Conservation (phyloP, 2,888 invertebrate genomes). For the Agrilus mali region DNA sequence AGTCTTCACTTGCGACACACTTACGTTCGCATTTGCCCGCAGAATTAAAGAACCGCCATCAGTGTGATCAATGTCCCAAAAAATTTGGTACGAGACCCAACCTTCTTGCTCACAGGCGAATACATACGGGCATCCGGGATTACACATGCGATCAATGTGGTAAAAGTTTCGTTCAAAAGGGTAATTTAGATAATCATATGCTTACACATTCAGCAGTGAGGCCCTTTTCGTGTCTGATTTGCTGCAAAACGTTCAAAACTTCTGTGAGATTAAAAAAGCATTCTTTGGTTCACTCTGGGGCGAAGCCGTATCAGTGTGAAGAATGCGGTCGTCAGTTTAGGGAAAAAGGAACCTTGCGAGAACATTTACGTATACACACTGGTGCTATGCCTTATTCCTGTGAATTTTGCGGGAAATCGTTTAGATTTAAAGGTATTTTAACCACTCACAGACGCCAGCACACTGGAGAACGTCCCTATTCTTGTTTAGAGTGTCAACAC, state of each 20-base stretch:
- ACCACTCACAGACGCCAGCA: constrained; percentile 65
- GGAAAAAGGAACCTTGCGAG: constrained; percentile 57
- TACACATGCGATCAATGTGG: constrained; percentile 46
- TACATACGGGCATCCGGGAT: constrained; percentile 41
- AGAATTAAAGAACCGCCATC: constrained; percentile 42
- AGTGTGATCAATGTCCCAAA: constrained; percentile 47
- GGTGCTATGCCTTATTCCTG: constrained; percentile 69
- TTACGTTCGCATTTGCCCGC: constrained; percentile 42
- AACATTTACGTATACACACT: constrained; percentile 64
- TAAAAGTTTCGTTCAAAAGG: constrained; percentile 46
- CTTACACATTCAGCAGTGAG: constrained; percentile 39
- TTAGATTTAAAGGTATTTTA: constrained; percentile 62
- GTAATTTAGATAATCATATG: constrained; percentile 43
- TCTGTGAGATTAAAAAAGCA: constrained; percentile 43
- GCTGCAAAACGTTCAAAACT: constrained; percentile 44
- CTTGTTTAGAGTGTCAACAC: constrained; percentile 57
- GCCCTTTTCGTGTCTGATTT: constrained; percentile 37
- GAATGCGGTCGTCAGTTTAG: constrained; percentile 49
- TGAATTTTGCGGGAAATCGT: constrained; percentile 61
- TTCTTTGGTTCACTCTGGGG: constrained; percentile 42
- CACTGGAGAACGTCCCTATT: constrained; percentile 58
- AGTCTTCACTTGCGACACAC: constrained; percentile 42
- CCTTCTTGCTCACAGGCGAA: constrained; percentile 42
- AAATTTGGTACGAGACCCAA: constrained; percentile 45
- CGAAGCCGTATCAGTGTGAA: constrained; percentile 48